Conservation (phyloP, 2,888 invertebrate genomes). For the Eristalinus aeneus region DNA sequence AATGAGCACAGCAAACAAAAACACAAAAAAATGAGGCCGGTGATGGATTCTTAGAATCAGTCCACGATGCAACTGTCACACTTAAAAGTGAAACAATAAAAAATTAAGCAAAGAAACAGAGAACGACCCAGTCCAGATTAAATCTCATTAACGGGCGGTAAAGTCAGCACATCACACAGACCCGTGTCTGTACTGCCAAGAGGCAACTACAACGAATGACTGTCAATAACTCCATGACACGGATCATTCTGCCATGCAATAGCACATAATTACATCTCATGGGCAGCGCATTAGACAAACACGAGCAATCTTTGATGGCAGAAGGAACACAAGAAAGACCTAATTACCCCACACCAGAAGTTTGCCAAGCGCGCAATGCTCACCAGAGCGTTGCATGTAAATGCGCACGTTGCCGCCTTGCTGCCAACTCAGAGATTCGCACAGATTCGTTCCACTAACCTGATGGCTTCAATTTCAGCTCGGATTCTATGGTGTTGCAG, state of each 20-base stretch:
- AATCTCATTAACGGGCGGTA: not conserved
- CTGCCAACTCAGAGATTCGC: not conserved
- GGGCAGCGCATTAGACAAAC: not conserved
- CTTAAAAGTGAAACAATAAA: no score
- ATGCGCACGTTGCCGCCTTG: constrained; percentile 13
- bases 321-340: not conserved
- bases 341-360: constrained; percentile 28
- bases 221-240: not conserved
- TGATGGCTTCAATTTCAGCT: not conserved
- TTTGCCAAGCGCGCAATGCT: constrained; percentile 8
- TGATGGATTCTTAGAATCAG: not conserved
- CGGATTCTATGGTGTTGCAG: not conserved
- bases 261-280: not conserved
- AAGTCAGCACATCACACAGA: not conserved
- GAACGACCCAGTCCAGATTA: not conserved
- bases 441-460: not conserved
- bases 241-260: not conserved
- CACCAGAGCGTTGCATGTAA: constrained; percentile 40
- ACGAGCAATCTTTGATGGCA: not conserved
- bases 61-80: not conserved
- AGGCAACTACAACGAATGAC: not conserved
- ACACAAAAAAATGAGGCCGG: not conserved
- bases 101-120: not conserved
- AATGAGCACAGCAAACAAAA: no score
- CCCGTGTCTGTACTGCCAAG: not conserved